Percentiles rank a stretch among this genome's conserved stretches.
These are phyloP conservation scores for Donacobius atricapilla DNA, from an alignment of 2,113 vertebrate species.

Conservation along the genomic window DNA sequence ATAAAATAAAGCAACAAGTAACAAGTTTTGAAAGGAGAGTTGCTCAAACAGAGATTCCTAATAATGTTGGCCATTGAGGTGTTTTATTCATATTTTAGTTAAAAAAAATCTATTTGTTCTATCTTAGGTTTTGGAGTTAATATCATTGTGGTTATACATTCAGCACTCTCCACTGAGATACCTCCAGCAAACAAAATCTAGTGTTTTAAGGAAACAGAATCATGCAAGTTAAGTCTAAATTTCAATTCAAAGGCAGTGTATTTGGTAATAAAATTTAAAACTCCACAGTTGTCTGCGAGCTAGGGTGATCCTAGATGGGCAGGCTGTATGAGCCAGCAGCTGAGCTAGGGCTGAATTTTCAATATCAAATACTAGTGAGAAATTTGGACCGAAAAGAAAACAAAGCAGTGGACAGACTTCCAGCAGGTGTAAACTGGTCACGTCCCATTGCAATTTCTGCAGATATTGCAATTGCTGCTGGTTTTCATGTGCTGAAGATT, in stretches of 20 bases:
- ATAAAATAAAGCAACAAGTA: background rate
- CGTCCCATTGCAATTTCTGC: background rate
- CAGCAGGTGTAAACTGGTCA: background rate
- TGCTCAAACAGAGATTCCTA: background rate
- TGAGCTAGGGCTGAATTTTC: background rate
- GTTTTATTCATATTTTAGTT: background rate
- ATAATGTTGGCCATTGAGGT: background rate
- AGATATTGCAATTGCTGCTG: background rate
- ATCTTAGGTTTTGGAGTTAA: background rate
- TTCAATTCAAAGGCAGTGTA: background rate
- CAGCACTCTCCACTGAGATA: background rate
- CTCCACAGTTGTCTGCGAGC: background rate
- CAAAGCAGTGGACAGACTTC: background rate
- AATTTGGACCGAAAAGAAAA: background rate
- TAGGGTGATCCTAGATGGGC: background rate
- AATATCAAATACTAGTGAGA: background rate
- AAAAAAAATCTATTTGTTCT: background rate
- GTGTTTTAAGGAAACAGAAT: background rate
- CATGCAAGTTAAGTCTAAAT: background rate
- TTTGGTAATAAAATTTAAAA: background rate
- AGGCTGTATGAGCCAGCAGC: background rate
- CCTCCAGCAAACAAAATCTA: background rate
- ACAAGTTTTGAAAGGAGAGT: background rate
- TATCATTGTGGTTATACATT: background rate
- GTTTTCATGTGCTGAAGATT: background rate